Evolutionary conservation across 2,113 vertebrate genomes (phyloP).

Genomic region (Anhinga anhinga): DNA sequence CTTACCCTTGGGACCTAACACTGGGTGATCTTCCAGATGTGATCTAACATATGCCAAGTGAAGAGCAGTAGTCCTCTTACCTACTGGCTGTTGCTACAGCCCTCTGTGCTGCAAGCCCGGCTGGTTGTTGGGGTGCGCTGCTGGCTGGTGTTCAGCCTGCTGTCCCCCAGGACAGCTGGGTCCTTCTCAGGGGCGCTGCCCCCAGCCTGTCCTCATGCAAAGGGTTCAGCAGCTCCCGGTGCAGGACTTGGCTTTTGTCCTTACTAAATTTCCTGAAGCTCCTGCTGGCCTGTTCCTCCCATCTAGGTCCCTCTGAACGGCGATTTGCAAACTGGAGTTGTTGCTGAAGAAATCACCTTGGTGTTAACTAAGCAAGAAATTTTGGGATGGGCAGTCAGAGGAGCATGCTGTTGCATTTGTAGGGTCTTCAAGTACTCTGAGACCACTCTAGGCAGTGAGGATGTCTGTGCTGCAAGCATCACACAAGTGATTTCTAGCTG

Average conservation of each 20-base stretch:
- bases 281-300: background rate
- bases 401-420: accelerated
- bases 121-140: background rate
- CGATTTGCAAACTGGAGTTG: accelerated
- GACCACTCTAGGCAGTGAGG: background rate
- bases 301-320: background rate
- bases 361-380: background rate
- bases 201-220: background rate
- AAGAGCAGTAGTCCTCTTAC: background rate
- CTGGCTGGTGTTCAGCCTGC: background rate
- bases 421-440: background rate
- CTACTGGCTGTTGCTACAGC: background rate
- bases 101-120: background rate
- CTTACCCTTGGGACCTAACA: too few relatives aligned
- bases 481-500: background rate
- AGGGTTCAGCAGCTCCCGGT: background rate
- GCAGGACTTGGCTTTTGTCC: background rate
- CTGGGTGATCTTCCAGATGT: background rate
- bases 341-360: background rate
- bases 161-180: background rate
- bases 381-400: background rate
- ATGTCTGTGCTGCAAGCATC: background rate
- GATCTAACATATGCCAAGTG: background rate
- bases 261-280: background rate
- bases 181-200: background rate